These are phyloP conservation scores for Argynnis bischoffii DNA, from an alignment of 2,888 invertebrate genomes.

Conservation along the genomic window DNA sequence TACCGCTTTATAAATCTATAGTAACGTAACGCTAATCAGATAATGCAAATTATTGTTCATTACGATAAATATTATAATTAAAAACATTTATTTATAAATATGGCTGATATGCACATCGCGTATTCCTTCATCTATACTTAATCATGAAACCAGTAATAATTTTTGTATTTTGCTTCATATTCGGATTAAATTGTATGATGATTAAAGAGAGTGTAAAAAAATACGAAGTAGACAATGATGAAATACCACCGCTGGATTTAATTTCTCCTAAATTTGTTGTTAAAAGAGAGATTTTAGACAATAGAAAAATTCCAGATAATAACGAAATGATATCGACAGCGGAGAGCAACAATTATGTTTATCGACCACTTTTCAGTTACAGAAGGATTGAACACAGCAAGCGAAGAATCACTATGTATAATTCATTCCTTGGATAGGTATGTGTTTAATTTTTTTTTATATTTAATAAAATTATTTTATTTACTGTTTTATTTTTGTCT, in stretches of 20 bases:
- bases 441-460: background rate
- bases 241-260: background rate
- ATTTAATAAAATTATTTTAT: background rate
- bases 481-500: background rate
- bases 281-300: background rate
- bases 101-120: slow-evolving; percentile 1
- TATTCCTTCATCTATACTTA: slow-evolving; percentile 15
- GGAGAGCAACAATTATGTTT: slow-evolving; percentile 60
- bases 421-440: slow-evolving; percentile 68
- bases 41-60: slow-evolving; percentile 26
- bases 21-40: slow-evolving; percentile 19
- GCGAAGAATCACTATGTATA: slow-evolving; percentile 69
- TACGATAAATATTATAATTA: slow-evolving; percentile 22
- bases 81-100: slow-evolving; percentile 22
- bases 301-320: background rate
- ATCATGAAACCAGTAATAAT: slow-evolving; percentile 24
- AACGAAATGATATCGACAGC: slow-evolving; percentile 55
- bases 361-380: slow-evolving; percentile 68
- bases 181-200: background rate
- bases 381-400: slow-evolving; percentile 70
- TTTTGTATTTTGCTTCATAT: slow-evolving; percentile 10
- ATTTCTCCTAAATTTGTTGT: background rate
- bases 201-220: background rate
- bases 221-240: background rate
- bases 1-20: slow-evolving; percentile 9